These are phyloP conservation scores for Passer montanus DNA, from an alignment of 2,113 vertebrate genomes.

Conservation along the genomic window DNA sequence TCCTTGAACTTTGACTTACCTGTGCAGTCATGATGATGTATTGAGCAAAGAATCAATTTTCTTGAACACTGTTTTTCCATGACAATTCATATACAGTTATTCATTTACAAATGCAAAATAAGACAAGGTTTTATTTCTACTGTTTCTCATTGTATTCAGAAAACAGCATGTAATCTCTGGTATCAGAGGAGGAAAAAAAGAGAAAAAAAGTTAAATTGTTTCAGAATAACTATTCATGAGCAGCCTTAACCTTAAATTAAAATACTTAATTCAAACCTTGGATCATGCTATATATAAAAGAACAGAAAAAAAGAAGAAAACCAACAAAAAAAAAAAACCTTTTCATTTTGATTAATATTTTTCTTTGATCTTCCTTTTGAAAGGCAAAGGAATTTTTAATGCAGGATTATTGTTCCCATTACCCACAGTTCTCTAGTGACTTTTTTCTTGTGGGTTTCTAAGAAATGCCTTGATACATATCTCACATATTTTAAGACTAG, in stretches of 20 bases:
- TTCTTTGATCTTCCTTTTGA: slow-evolving; percentile 39
- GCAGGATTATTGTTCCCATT: background rate
- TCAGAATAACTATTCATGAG: background rate
- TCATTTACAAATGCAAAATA: background rate
- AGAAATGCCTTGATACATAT: background rate
- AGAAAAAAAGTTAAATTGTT: background rate
- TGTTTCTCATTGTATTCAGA: background rate
- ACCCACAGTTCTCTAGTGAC: background rate
- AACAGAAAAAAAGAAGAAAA: background rate
- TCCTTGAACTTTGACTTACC: background rate
- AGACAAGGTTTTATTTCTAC: background rate
- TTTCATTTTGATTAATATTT: slow-evolving; percentile 18
- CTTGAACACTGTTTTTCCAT: background rate
- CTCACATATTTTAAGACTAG: background rate
- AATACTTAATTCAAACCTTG: background rate
- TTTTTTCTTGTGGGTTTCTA: background rate
- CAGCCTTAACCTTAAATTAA: background rate
- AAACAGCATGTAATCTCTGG: background rate
- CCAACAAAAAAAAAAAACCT: background rate
- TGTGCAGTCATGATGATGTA: background rate
- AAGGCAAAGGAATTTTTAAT: slow-evolving; percentile 2
- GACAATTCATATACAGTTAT: background rate
- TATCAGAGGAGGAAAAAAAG: background rate
- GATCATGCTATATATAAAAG: background rate
- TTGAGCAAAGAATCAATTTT: background rate